A percentile compares a stretch with the other conserved stretches of the same genome.
Conservation (phyloP, 2,797 vertebrate species). For the Pelochelys cantorii region DNA sequence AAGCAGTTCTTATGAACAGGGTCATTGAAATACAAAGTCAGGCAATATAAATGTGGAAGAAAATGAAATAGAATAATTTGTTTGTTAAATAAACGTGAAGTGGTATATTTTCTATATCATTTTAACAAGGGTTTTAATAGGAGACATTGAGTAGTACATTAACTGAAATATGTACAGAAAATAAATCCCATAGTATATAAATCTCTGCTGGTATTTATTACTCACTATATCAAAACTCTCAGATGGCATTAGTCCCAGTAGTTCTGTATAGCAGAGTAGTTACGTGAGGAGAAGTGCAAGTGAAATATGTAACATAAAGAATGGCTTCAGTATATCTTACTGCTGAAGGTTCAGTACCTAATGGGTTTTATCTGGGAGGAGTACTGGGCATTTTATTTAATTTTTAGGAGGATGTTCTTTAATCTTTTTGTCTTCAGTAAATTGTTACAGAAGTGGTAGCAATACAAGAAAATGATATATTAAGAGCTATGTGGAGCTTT, state of each 20-base stretch:
- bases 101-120: constrained; percentile 26
- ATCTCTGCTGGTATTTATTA: not conserved
- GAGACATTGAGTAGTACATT: constrained; percentile 15
- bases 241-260: not conserved
- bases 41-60: constrained; percentile 32
- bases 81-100: constrained; percentile 33
- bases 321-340: not conserved
- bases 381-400: not conserved
- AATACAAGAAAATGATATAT: not conserved
- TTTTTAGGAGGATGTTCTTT: not conserved
- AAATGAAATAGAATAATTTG: constrained; percentile 33
- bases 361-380: not conserved
- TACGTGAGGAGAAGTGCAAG: not conserved
- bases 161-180: not conserved
- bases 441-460: not conserved
- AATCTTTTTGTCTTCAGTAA: not conserved
- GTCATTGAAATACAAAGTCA: constrained; percentile 51
- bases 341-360: not conserved
- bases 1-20: not conserved
- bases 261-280: not conserved
- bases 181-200: not conserved
- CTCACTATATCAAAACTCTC: not conserved
- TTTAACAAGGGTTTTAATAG: constrained; percentile 5
- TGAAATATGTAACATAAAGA: not conserved
- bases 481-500: not conserved